A percentile compares a stretch with the other conserved stretches of the same genome.
Evolutionary conservation across 2,113 vertebrate genomes (phyloP).

Genomic region (Dipodomys spectabilis): DNA sequence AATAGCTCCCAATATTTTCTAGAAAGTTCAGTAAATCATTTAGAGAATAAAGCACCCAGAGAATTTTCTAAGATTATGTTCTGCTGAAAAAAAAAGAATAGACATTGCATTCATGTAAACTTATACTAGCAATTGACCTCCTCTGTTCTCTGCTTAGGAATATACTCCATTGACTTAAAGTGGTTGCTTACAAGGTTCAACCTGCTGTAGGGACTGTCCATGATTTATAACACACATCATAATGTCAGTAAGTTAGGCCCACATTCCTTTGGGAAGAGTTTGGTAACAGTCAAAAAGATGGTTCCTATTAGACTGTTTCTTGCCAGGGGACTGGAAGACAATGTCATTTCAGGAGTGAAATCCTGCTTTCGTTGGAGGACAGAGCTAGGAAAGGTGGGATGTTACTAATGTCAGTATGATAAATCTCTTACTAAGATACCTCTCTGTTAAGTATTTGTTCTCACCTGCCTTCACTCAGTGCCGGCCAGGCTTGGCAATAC

Average conservation of each 20-base stretch:
- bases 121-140: not conserved
- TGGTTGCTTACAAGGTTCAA: not conserved
- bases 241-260: slow-evolving; percentile 63
- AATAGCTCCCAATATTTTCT: slow-evolving; percentile 46
- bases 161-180: slow-evolving; percentile 8
- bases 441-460: not conserved
- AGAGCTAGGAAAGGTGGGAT: not conserved
- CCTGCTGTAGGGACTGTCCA: not conserved
- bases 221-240: slow-evolving; percentile 43
- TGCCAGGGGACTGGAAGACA: slow-evolving; percentile 16
- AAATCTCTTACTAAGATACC: slow-evolving; percentile 9
- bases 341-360: slow-evolving; percentile 20
- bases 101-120: slow-evolving; percentile 24
- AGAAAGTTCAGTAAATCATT: not conserved
- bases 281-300: not conserved
- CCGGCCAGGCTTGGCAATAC: slow-evolving; percentile 1
- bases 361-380: slow-evolving; percentile 11
- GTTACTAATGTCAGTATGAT: not conserved
- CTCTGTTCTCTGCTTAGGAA: not conserved
- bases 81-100: slow-evolving; percentile 31
- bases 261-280: slow-evolving; percentile 26
- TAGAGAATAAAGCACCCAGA: not conserved
- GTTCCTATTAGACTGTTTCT: slow-evolving; percentile 43
- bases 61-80: slow-evolving; percentile 16
- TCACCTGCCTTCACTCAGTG: not conserved